Evolutionary conservation across 1,140 invertebrate species (phyloP), one percentile per base, ranked within the genome.

Genomic region (Prorops nasuta): DNA sequence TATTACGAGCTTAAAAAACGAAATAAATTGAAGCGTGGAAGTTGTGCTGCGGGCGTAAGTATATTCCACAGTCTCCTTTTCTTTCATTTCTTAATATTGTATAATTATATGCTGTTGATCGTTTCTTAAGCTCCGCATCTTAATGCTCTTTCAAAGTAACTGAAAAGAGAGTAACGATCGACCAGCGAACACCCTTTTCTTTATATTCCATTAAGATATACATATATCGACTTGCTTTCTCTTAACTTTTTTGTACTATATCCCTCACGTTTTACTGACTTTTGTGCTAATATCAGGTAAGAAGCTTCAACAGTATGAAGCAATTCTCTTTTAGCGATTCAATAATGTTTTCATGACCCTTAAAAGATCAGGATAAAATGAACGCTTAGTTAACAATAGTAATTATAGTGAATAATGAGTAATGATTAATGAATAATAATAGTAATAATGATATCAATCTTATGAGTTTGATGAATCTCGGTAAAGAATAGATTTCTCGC

Each of bases 241-340:
- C 17, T 0, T 15, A 37, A 37, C 14, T 37, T 16, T 9, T 12
- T n/a, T 16, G 2, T 16, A 37, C 35, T 50, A 43, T 31, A 19
- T 40, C 49, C 46, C 36, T 19, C 42, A 12, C 40, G 41, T 50
- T 38, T 38, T 37, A 44, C 40, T 47, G 28, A 46, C 19, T 50
- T 54, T 31, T 22, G n/a, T 44, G 18, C 28, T 31, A 43, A 32
- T 49, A 53, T 49, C 48, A 41, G 42, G 42, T 46, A 21, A 46
- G 35, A 44, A 49, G 44, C 38, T 32, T n/a, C 19, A 7, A 38
- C 8, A 31, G 42, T 6, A 58, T 58, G 47, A 52, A 58, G 56
- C 56, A 44, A 58, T 22, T 28, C 10, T 28, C 10, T 28, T 28
- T 10, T 10, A 28, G 4, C 10, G 10, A 28, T 28, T 28, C 24